Conservation (phyloP, 1,140 invertebrate genomes). For the Procambarus clarkii region DNA sequence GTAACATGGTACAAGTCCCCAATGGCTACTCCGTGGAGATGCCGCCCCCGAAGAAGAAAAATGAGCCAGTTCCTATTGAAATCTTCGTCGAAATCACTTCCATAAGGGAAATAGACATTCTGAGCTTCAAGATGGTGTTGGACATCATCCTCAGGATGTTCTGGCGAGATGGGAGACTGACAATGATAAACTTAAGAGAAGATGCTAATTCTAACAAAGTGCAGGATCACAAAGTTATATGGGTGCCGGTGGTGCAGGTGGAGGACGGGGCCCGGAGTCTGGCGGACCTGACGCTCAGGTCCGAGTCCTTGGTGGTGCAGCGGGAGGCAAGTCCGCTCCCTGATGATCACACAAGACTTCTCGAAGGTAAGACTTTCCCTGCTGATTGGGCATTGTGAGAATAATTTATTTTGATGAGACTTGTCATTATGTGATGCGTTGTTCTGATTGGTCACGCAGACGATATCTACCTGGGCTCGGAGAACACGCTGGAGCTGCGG, state of each 20-base stretch:
- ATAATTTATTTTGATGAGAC: too few relatives aligned
- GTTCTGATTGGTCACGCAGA: neutral
- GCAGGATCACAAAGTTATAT: slow-evolving; percentile 11
- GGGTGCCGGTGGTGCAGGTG: slow-evolving; percentile 18
- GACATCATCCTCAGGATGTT: slow-evolving; percentile 4
- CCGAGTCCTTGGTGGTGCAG: slow-evolving; percentile 6
- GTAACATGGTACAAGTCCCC: neutral
- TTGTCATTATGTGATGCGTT: too few relatives aligned
- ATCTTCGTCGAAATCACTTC: slow-evolving; percentile 11
- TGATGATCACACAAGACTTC: neutral
- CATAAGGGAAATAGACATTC: slow-evolving; percentile 1
- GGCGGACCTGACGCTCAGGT: slow-evolving; percentile 17
- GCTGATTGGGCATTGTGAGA: too few relatives aligned
- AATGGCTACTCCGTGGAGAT: slow-evolving; percentile 3
- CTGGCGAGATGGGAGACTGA: slow-evolving; percentile 16
- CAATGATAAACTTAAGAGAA: slow-evolving; percentile 1
- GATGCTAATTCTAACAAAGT: slow-evolving; percentile 8
- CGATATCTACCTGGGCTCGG: neutral
- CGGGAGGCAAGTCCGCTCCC: neutral
- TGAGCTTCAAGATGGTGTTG: slow-evolving; percentile 32
- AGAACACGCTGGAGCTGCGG: neutral
- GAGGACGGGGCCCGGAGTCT: slow-evolving; percentile 35
- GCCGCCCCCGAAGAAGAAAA: neutral
- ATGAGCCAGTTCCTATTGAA: neutral
- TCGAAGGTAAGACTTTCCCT: slow-evolving; percentile 15